phyloP scores from a whole-genome alignment of 2,113 vertebrate genomes.

The Pogona vitticeps region DNA sequence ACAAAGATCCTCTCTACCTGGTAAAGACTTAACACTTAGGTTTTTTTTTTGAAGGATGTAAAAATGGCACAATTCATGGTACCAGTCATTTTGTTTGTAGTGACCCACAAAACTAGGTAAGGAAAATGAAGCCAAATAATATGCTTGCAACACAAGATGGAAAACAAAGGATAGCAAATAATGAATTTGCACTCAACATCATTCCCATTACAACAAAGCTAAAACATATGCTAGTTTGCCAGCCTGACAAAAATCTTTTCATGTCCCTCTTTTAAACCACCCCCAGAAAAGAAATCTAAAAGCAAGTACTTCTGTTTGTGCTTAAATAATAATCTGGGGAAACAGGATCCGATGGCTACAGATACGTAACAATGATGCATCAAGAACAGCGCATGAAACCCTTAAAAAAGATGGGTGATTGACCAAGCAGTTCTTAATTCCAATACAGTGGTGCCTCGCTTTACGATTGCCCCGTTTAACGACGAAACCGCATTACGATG shows the following conservation, averaged over 20 bases:
- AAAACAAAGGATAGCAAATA: background rate
- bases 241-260: background rate
- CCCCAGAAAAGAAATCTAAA: background rate
- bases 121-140: background rate
- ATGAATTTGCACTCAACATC: background rate
- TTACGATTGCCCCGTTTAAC: too few species aligned
- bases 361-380: background rate
- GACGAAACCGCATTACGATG: too few species aligned
- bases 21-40: rapidly evolving
- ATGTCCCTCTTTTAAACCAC: background rate
- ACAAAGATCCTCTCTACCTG: background rate
- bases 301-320: background rate
- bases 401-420: too few species aligned
- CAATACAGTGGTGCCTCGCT: too few species aligned
- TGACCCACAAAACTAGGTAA: background rate
- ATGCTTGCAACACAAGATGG: rapidly evolving
- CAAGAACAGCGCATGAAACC: too few species aligned
- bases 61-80: rapidly evolving
- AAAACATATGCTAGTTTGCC: background rate
- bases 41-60: background rate
- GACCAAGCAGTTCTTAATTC: background rate
- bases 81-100: background rate
- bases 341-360: background rate
- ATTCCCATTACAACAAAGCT: background rate
- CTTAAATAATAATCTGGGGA: background rate